Percentiles rank a stretch among this genome's conserved stretches.
phyloP scores from a whole-genome alignment of 2,888 invertebrate species.

The Shargacucullia verbasci region DNA sequence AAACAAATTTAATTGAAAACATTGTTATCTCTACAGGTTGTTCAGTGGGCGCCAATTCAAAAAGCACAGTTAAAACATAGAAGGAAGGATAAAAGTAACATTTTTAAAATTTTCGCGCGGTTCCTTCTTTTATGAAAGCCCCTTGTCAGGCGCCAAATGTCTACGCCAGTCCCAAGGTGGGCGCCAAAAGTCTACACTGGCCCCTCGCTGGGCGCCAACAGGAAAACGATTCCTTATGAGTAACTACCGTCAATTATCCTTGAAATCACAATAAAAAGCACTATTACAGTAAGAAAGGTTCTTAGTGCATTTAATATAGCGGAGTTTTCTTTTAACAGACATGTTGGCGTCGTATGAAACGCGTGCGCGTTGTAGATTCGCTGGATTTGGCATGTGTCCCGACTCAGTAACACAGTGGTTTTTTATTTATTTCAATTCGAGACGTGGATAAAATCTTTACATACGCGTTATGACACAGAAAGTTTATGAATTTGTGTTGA shows the following conservation, averaged over 20 bases:
- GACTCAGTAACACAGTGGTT: slow-evolving; percentile 48
- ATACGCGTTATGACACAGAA: slow-evolving; percentile 21
- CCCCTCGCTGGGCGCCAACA: slow-evolving; percentile 41
- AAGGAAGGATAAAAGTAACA: no score
- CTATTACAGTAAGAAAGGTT: slow-evolving; percentile 21
- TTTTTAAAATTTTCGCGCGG: no score
- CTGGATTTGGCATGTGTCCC: slow-evolving; percentile 53
- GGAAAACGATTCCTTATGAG: slow-evolving; percentile 21
- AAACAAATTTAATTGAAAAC: no score
- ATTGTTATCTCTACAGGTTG: slow-evolving; percentile 4
- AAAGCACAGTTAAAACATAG: no score
- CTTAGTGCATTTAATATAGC: slow-evolving; percentile 30
- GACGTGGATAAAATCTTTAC: slow-evolving; percentile 25
- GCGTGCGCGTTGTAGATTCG: slow-evolving; percentile 21
- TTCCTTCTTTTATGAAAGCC: no score
- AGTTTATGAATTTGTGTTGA: slow-evolving; percentile 14
- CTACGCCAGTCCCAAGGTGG: background rate
- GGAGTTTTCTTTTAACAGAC: slow-evolving; percentile 44
- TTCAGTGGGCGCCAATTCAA: slow-evolving; percentile 1
- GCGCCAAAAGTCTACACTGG: slow-evolving; percentile 17
- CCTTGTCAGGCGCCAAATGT: slow-evolving; percentile 11
- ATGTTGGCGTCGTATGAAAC: slow-evolving; percentile 47
- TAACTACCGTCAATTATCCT: slow-evolving; percentile 20
- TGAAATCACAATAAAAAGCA: slow-evolving; percentile 27
- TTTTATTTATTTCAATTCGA: slow-evolving; percentile 41